These are phyloP conservation scores for Synodontis membranacea DNA, from an alignment of 2,113 vertebrate species.

Conservation along the genomic window DNA sequence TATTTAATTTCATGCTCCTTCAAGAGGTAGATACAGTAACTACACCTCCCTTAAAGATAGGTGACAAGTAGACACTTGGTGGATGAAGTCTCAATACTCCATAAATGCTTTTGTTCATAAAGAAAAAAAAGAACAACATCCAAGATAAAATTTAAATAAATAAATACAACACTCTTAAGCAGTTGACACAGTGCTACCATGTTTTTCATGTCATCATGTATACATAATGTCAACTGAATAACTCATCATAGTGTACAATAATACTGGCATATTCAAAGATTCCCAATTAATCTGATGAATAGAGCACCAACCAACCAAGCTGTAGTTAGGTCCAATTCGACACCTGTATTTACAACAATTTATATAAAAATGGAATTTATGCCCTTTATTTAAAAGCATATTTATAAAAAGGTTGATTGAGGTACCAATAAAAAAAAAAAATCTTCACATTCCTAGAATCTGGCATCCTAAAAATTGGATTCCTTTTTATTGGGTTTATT, in stretches of 20 bases:
- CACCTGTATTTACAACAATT: background rate
- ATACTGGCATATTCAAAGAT: background rate
- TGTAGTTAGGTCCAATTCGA: background rate
- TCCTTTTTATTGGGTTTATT: slow-evolving; percentile 72
- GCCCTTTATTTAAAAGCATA: background rate
- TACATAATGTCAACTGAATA: background rate
- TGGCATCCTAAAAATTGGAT: slow-evolving; percentile 67
- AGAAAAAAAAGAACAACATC: background rate
- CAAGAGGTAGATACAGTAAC: background rate
- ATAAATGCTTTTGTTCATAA: background rate
- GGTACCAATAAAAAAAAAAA: slow-evolving; percentile 30
- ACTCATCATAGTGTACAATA: background rate
- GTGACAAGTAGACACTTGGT: background rate
- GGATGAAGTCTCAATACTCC: background rate
- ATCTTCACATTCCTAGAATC: slow-evolving; percentile 11
- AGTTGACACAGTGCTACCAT: background rate
- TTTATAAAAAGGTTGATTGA: slow-evolving; percentile 19
- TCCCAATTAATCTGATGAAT: background rate
- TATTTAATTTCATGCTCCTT: background rate
- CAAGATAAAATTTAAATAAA: background rate
- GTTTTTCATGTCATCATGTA: background rate
- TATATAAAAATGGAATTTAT: background rate
- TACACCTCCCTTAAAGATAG: background rate
- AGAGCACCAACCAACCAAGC: background rate
- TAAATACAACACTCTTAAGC: background rate